Percentiles rank a stretch among this genome's conserved stretches.
phyloP scores from a whole-genome alignment of 2,888 invertebrate species.

The Andrena praecox region DNA sequence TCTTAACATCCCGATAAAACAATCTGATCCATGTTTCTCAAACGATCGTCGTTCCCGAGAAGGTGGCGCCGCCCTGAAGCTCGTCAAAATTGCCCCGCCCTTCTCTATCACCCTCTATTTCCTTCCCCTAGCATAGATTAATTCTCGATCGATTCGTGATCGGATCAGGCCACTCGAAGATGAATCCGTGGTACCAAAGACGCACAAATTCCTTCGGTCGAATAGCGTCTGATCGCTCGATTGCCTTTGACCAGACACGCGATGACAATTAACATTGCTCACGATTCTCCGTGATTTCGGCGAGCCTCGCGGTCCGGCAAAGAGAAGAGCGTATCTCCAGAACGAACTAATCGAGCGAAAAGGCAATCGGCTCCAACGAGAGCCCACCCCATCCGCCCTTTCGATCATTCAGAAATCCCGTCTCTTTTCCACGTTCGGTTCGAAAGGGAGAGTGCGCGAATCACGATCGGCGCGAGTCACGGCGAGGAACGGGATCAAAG shows the following conservation, averaged over 20 bases:
- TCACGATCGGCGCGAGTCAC: background rate
- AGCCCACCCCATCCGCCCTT: background rate
- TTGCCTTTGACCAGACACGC: background rate
- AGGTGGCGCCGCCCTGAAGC: background rate
- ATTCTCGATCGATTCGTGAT: background rate
- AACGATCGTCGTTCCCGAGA: too few relatives aligned
- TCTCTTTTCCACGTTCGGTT: background rate
- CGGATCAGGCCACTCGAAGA: background rate
- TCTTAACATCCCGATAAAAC: too few relatives aligned
- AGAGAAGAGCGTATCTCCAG: too few relatives aligned
- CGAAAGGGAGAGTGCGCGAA: background rate
- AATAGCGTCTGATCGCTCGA: background rate
- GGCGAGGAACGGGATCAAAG: background rate
- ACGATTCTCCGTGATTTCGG: background rate
- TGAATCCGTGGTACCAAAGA: slow-evolving; percentile 26
- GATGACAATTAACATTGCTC: background rate
- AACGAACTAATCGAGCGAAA: background rate
- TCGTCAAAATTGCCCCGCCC: background rate
- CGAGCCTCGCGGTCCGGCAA: too few relatives aligned
- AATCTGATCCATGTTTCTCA: too few relatives aligned
- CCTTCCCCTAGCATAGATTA: background rate
- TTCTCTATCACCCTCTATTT: background rate
- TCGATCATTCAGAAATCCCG: background rate
- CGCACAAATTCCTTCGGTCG: slow-evolving; percentile 34
- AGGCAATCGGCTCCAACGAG: background rate